Evolutionary conservation across 2,888 invertebrate genomes (phyloP).

Genomic region (Neelides folsomi): DNA sequence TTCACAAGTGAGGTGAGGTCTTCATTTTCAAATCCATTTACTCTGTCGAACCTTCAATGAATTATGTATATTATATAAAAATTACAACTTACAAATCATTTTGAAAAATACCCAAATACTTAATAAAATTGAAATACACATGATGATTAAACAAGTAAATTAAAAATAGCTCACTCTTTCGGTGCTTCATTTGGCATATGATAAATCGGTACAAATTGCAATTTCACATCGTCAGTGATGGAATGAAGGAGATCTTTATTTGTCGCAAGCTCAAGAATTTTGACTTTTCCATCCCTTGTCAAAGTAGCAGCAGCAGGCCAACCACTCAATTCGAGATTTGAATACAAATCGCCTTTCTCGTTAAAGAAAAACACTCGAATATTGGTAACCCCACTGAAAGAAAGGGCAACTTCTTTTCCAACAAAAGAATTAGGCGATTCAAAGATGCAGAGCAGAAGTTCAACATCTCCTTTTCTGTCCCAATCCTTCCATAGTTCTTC

Average conservation of each 20-base stretch:
- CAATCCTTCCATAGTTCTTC: background rate
- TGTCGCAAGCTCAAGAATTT: slow-evolving; percentile 11
- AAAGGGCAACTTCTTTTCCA: slow-evolving; percentile 53
- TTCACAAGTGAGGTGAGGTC: too few species aligned
- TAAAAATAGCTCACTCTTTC: slow-evolving; percentile 5
- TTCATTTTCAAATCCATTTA: background rate
- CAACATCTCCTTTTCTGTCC: background rate
- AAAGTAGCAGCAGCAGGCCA: slow-evolving; percentile 30
- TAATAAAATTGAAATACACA: too few species aligned
- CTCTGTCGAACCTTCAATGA: background rate
- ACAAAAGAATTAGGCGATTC: slow-evolving; percentile 39
- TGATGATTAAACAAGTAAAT: too few species aligned
- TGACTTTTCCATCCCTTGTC: slow-evolving; percentile 8
- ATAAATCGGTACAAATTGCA: background rate
- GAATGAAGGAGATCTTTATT: slow-evolving; percentile 18
- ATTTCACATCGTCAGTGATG: slow-evolving; percentile 5
- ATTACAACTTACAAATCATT: too few species aligned
- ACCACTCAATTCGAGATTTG: slow-evolving; percentile 16
- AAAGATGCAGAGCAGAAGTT: slow-evolving; percentile 9
- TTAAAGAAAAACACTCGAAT: slow-evolving; percentile 20
- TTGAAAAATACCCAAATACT: too few species aligned
- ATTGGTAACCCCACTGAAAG: slow-evolving; percentile 9
- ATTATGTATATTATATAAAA: too few species aligned
- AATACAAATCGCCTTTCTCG: slow-evolving; percentile 19
- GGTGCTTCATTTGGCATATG: background rate